Conservation (phyloP, 2,797 vertebrate genomes). For the Geotria australis region DNA sequence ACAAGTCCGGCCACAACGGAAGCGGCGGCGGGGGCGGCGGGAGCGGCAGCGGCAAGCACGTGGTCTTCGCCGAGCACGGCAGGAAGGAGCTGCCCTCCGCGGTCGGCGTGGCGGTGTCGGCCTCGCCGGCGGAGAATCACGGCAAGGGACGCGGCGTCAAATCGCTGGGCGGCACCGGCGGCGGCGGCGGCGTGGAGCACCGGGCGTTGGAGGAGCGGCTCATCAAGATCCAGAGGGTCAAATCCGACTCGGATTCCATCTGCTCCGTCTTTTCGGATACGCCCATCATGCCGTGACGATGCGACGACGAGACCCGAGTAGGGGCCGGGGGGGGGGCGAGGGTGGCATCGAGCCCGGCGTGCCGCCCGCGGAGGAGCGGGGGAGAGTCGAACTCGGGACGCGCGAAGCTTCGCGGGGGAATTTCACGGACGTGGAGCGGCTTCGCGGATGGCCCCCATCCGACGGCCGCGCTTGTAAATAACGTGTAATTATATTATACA, state of each 20-base stretch:
- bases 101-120: constrained; percentile 32
- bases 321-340: no score
- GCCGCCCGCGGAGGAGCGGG: no score
- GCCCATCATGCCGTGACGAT: constrained; percentile 23
- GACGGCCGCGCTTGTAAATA: no score
- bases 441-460: no score
- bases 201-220: not conserved
- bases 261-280: constrained; percentile 39
- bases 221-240: constrained; percentile 15
- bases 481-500: no score
- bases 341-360: no score
- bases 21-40: constrained; percentile 38
- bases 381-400: no score
- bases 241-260: constrained; percentile 26
- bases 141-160: not conserved
- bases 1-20: constrained; percentile 2
- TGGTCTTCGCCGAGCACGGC: constrained; percentile 72
- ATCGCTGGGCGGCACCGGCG: not conserved
- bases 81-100: constrained; percentile 37
- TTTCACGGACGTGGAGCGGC: no score
- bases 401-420: no score
- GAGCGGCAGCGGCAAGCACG: constrained; percentile 53
- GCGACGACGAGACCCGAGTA: no score
- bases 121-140: constrained; percentile 23
- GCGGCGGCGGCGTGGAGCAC: not conserved